Percentiles rank a stretch among this genome's conserved stretches.
Evolutionary conservation across 2,797 vertebrate species (phyloP).

Genomic region (Streptopelia turtur): DNA sequence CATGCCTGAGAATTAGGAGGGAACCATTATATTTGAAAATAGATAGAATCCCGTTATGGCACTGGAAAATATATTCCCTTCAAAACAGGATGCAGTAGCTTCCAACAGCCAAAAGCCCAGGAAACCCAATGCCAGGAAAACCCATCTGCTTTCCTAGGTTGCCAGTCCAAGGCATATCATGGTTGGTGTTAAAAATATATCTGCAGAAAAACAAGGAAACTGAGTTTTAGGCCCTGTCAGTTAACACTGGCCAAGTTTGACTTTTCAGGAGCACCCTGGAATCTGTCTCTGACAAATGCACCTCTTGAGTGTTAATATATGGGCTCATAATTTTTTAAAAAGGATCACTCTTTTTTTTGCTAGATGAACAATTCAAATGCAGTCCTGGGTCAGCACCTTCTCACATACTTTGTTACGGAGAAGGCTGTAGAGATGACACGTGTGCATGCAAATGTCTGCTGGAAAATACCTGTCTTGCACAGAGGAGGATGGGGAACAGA

Average conservation of each 20-base stretch:
- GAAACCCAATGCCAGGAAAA: slow-evolving; percentile 31
- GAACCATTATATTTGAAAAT: slow-evolving; percentile 38
- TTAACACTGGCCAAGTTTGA: not conserved
- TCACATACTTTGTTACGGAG: not conserved
- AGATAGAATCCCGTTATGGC: slow-evolving; percentile 8
- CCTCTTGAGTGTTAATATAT: not conserved
- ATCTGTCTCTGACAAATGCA: not conserved
- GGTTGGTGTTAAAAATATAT: slow-evolving; percentile 18
- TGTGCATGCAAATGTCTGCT: not conserved
- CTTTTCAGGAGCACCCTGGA: not conserved
- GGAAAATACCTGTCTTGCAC: not conserved
- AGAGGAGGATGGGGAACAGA: not conserved
- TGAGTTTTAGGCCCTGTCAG: not conserved
- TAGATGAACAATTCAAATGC: not conserved
- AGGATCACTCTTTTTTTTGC: not conserved
- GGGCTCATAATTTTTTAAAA: not conserved
- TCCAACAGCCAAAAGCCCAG: slow-evolving; percentile 48
- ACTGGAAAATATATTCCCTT: slow-evolving; percentile 8
- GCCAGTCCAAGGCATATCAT: not conserved
- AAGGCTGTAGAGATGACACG: not conserved
- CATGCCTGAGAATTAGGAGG: slow-evolving; percentile 2
- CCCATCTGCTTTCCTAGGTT: slow-evolving; percentile 57
- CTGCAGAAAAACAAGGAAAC: slow-evolving; percentile 25
- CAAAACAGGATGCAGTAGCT: slow-evolving; percentile 6
- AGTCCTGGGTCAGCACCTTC: not conserved